These are phyloP conservation scores for Osmoderma eremita DNA, from an alignment of 2,888 invertebrate species.

Conservation along the genomic window DNA sequence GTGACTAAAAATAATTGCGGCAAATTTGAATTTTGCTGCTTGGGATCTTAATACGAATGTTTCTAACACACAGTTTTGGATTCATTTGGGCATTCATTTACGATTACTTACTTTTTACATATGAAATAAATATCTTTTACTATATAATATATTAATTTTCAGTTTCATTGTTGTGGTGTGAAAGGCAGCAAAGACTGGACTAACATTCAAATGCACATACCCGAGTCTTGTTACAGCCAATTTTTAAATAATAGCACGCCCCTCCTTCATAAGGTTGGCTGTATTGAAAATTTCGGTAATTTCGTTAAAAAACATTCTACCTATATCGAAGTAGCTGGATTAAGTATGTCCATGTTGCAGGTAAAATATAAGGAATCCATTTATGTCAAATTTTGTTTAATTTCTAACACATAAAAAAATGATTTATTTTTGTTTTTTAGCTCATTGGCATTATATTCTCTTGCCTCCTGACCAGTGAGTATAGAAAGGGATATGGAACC, in stretches of 20 bases:
- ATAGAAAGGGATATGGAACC: conserved; percentile 68
- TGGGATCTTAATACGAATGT: too few relatives aligned
- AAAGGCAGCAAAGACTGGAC: conserved; percentile 73
- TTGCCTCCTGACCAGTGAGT: conserved; percentile 90
- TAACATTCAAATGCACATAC: conserved; percentile 64
- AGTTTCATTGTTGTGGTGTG: conserved; percentile 82
- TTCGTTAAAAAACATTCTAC: conserved; percentile 76
- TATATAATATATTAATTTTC: conserved; percentile 51
- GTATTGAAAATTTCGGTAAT: conserved; percentile 70
- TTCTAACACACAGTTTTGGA: too few relatives aligned
- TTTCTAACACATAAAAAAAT: not conserved
- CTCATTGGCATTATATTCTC: conserved; percentile 88
- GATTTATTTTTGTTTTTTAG: conserved; percentile 66
- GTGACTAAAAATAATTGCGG: too few relatives aligned
- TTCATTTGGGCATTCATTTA: too few relatives aligned
- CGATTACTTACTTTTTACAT: too few relatives aligned
- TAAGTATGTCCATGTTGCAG: conserved; percentile 87
- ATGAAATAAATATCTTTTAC: too few relatives aligned
- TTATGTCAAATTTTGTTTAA: not conserved
- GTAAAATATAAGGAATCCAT: too few relatives aligned
- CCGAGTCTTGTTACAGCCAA: conserved; percentile 72
- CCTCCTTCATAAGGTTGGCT: conserved; percentile 69
- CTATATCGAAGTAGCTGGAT: conserved; percentile 81
- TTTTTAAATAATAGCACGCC: conserved; percentile 48
- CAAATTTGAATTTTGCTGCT: too few relatives aligned